Base-by-base conservation (phyloP, 2,888 invertebrate species). In the Acrocyrtus sp. region DNA sequence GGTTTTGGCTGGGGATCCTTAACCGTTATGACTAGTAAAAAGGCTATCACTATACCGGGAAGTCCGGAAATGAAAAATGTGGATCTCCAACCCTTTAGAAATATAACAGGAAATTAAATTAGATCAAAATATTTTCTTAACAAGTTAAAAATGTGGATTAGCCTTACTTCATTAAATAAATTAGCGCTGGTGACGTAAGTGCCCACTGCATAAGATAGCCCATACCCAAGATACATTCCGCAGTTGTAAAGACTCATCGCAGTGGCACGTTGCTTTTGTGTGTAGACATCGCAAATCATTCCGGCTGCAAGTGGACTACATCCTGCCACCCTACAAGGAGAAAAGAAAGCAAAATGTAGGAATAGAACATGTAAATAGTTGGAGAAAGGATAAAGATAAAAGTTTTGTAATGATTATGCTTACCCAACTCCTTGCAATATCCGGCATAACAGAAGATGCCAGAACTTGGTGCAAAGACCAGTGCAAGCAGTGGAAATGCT, bases 151-250 rank as follows among this genome's bases (percentile, higher is more conserved):
- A n/a, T n/a, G n/a, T n/a, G 29, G 24, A 34, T 34, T 15, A 19
- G 10, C 29, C 87, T 86, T 83, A 91, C 91, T 86, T 93, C 83
- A 75, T 89, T 89, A 88, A 90, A 92, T 65, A 91, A 88, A 82
- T 94, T 90, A 50, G 91, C 78, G 21, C 87, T 86, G 0, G 94
- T 93, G 15, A 95, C 88, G 81, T 95, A 95, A 80, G 95, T 89
- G 0, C 96, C 96, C 3, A 96, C 91, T 0, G 96, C 95, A 83
- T 95, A 96, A 0, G 95, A 94, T 78, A 96, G 90, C 48, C 95
- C 95, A 81, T 95, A 96, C 2, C 96, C 96, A 27, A 95, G 93
- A 83, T 96, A 96, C 80, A 96, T 95, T 15, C 96, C 96, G 95
- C 95, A 96, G 85, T 96, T 96, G 87, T 96, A 96, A 75, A 96